These are phyloP conservation scores for Creontiades dilutus DNA, from an alignment of 2,888 invertebrate genomes.

Conservation along the genomic window DNA sequence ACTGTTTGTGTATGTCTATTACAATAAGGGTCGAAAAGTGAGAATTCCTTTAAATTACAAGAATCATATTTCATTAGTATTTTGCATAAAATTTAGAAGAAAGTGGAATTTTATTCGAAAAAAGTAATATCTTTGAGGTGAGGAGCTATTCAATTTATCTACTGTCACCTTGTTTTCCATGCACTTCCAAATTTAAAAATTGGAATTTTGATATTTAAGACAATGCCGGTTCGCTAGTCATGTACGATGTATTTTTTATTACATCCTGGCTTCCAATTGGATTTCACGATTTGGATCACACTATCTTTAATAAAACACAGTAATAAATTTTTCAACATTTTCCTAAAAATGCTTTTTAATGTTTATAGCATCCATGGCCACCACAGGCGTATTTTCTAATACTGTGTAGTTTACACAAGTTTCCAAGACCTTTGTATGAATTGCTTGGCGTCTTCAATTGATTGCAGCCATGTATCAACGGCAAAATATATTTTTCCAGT, in stretches of 20 bases:
- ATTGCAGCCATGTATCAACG: neutral
- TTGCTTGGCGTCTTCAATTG: neutral
- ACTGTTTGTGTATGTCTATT: no score
- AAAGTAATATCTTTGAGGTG: no score
- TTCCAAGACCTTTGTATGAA: neutral
- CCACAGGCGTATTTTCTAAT: neutral
- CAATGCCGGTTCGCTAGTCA: no score
- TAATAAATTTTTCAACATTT: neutral
- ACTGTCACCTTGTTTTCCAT: no score
- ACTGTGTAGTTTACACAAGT: neutral
- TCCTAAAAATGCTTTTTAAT: neutral
- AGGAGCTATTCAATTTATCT: no score
- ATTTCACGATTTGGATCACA: neutral
- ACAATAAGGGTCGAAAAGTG: neutral
- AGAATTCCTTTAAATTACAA: neutral
- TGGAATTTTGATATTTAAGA: no score
- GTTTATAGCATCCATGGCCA: no score
- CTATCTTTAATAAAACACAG: neutral
- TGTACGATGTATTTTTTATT: neutral
- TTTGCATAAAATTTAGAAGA: no score
- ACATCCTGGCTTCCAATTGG: neutral
- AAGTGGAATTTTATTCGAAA: no score
- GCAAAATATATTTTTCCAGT: constrained; percentile 32
- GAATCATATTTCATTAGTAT: neutral
- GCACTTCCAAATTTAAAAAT: no score